Percentiles rank a stretch among this genome's conserved stretches.
These are phyloP conservation scores for Leptopilina drosophilae DNA, from an alignment of 2,888 invertebrate genomes.

Conservation along the genomic window DNA sequence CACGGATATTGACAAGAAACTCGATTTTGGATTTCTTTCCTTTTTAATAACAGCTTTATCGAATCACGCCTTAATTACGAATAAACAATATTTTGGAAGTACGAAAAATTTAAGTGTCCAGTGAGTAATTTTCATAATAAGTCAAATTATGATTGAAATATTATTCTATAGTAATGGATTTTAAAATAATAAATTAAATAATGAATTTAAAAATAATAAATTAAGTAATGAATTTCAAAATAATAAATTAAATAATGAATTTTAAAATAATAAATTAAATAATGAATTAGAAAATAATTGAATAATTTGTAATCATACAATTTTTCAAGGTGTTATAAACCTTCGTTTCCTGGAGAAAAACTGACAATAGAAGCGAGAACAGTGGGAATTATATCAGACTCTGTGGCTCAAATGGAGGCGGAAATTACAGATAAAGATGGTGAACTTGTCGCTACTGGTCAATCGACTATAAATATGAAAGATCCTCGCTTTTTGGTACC, in stretches of 20 bases:
- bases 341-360: slow-evolving; percentile 87
- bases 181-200: too few species aligned
- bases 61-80: slow-evolving; percentile 86
- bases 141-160: too few species aligned
- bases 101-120: slow-evolving; percentile 90
- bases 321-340: slow-evolving; percentile 83
- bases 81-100: slow-evolving; percentile 84
- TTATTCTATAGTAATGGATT: too few species aligned
- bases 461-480: slow-evolving; percentile 58
- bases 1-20: slow-evolving; percentile 84
- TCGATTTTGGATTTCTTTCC: slow-evolving; percentile 93
- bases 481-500: too few species aligned
- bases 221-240: too few species aligned
- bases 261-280: too few species aligned
- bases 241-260: too few species aligned
- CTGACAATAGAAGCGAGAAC: slow-evolving; percentile 89
- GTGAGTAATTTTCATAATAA: slow-evolving; percentile 77
- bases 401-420: slow-evolving; percentile 89
- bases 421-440: slow-evolving; percentile 86
- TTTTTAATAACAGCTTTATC: slow-evolving; percentile 88
- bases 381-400: slow-evolving; percentile 84
- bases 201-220: too few species aligned
- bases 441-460: slow-evolving; percentile 86
- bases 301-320: neutral
- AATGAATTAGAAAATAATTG: too few species aligned